Evolutionary conservation across 2,888 invertebrate genomes (phyloP), one percentile per base, ranked within the genome.

Genomic region (Lasioglossum oenotherae): DNA sequence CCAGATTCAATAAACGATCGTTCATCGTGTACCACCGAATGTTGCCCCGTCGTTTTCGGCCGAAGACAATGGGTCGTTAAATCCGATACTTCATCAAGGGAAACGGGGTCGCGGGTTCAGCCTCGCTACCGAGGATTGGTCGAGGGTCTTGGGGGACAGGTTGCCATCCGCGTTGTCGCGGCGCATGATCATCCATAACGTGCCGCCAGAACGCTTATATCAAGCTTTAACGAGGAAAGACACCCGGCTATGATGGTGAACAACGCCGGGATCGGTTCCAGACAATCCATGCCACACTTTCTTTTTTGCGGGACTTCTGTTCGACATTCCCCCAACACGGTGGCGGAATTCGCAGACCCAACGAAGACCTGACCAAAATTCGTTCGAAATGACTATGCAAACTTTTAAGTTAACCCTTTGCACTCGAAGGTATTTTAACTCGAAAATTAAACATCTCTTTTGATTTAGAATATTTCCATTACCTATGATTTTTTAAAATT

Each of bases 181-280:
- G 64, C 72, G 82, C 79, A 78, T 19, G 60, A 71, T 72, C 89
- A 80, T 89, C 74, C 87, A 82, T 88, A 89, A 88, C 74, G 78
- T 31, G 23, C 38, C 27, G 78, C 72, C 71, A 76, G 57, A 78
- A 75, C 80, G 88, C 73, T 89, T 89, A 87, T 91, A 88, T 91
- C 89, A 87, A 87, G 82, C 80, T 88, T 88, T 87, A 90, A 91
- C 87, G 91, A 90, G 91, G 90, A 89, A 82, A 81, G 90, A 88
- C 87, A 87, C 85, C 84, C 49, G 8, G 69, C 23, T n/a, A 38
- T 4, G 35, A 38, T 23, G 38, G 69, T 38, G 69, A 69, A 69
- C 69, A 69, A 8, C 35, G 35, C 12, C 23, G 12, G 10, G 38
- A 38, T 38, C 38, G 16, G 23, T 69, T 41, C 38, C 6, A 69